phyloP scores from a whole-genome alignment of 2,797 vertebrate species.

The Ctenopoma kingsleyae region DNA sequence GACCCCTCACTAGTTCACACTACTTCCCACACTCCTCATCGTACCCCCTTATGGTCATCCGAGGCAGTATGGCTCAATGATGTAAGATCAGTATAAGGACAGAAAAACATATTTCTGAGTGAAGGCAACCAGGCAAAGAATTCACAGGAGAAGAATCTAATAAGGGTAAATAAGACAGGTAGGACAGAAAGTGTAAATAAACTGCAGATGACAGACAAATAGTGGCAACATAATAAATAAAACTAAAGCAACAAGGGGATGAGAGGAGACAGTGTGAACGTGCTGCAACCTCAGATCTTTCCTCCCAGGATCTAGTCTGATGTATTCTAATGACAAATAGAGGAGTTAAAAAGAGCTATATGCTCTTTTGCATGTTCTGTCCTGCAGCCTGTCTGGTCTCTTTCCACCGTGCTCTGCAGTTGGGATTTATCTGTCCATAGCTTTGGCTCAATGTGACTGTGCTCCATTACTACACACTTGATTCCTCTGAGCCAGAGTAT shows the following conservation, averaged over 20 bases:
- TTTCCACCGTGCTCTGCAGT: constrained; percentile 37
- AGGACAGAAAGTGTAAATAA: constrained; percentile 25
- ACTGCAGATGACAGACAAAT: constrained; percentile 33
- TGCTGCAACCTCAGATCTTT: constrained; percentile 20
- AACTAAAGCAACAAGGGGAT: constrained; percentile 11
- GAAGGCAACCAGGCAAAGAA: constrained; percentile 6
- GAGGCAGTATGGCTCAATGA: too few relatives aligned
- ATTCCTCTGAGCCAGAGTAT: constrained; percentile 72
- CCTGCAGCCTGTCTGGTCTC: constrained; percentile 39
- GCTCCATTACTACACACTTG: constrained; percentile 70
- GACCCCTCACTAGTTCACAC: background rate
- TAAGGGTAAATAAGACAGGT: constrained; percentile 15
- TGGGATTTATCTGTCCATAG: constrained; percentile 63
- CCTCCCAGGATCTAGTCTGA: constrained; percentile 26
- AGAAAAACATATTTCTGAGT: constrained; percentile 23
- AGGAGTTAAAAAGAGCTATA: constrained; percentile 30
- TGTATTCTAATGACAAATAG: constrained; percentile 52
- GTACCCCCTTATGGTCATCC: background rate
- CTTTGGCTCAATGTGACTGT: constrained; percentile 62
- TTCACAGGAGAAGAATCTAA: constrained; percentile 3
- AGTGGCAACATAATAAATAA: constrained; percentile 7
- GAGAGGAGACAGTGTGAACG: constrained; percentile 22
- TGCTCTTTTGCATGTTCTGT: constrained; percentile 18
- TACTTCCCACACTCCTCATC: background rate
- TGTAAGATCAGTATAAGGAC: constrained; percentile 3